phyloP scores from a whole-genome alignment of 2,797 vertebrate species.

The Poeciliopsis paucimaculata region DNA sequence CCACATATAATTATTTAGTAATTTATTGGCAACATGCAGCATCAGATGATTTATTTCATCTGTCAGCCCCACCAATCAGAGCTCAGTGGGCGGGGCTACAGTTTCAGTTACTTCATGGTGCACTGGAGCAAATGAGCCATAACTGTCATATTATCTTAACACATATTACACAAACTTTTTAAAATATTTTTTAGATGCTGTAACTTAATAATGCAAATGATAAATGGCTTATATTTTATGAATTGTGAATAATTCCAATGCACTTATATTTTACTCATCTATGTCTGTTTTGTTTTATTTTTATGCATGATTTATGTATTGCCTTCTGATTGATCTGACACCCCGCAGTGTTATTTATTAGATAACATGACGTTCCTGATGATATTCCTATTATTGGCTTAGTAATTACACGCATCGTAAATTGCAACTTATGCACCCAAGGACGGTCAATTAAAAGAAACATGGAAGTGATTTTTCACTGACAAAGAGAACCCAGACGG shows the following conservation, averaged over 20 bases:
- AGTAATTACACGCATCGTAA: background rate
- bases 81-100: background rate
- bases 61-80: background rate
- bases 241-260: background rate
- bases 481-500: no score
- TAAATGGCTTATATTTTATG: background rate
- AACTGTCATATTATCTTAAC: background rate
- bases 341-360: background rate
- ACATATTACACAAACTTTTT: background rate
- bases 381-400: background rate
- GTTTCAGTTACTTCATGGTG: background rate
- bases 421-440: background rate
- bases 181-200: background rate
- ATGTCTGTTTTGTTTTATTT: background rate
- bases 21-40: background rate
- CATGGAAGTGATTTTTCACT: background rate
- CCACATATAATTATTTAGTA: background rate
- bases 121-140: background rate
- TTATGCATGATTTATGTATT: background rate
- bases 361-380: background rate
- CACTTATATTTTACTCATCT: background rate
- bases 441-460: background rate
- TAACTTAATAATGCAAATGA: background rate
- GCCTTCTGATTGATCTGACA: background rate
- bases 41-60: background rate